A percentile compares a stretch with the other conserved stretches of the same genome.
Evolutionary conservation across 2,888 invertebrate genomes (phyloP).

Genomic region (Ophraella communa): DNA sequence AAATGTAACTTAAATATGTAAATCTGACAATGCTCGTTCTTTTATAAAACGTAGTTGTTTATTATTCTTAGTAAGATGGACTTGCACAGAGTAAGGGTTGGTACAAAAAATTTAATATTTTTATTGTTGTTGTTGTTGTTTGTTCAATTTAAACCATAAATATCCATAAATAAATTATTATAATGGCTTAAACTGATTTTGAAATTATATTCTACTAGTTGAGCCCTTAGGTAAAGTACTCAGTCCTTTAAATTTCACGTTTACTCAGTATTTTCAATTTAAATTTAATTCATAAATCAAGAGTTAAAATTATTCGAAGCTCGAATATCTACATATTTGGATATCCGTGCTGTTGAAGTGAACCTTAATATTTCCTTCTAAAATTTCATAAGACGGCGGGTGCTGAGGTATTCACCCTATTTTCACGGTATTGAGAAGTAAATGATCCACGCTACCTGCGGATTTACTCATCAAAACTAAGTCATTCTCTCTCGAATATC

Average conservation of each 20-base stretch:
- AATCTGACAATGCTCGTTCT: too few relatives aligned
- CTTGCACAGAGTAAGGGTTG: too few relatives aligned
- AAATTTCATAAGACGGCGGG: conserved; percentile 10
- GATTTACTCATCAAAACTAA: conserved; percentile 7
- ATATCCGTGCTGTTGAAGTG: background rate
- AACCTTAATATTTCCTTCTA: conserved; percentile 7
- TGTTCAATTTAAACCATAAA: too few relatives aligned
- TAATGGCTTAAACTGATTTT: too few relatives aligned
- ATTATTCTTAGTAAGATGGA: too few relatives aligned
- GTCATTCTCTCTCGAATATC: conserved; percentile 7
- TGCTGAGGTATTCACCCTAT: conserved; percentile 7
- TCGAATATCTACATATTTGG: background rate
- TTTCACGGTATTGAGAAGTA: conserved; percentile 5
- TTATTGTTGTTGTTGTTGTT: too few relatives aligned
- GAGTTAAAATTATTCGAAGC: background rate
- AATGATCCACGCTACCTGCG: conserved; percentile 14
- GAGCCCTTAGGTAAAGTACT: background rate
- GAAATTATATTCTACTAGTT: too few relatives aligned
- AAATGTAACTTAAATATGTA: too few relatives aligned
- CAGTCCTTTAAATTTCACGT: background rate
- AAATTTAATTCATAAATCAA: conserved; percentile 5
- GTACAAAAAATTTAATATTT: too few relatives aligned
- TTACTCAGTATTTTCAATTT: background rate
- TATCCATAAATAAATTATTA: too few relatives aligned
- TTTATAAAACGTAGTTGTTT: too few relatives aligned